Evolutionary conservation across 2,113 vertebrate genomes (phyloP).

Genomic region (Rattus norvegicus): GRCr8 NC_086039.1:41024501-41025000

Average conservation of each 20-base stretch:
- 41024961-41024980: slow-evolving; percentile 39
- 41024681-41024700: no score
- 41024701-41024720: no score
- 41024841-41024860: background rate
- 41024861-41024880: background rate
- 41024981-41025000: slow-evolving; percentile 54
- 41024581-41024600: background rate
- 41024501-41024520: background rate
- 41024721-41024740: no score
- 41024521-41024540: background rate
- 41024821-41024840: background rate
- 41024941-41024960: background rate
- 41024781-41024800: slow-evolving; percentile 23
- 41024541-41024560: background rate
- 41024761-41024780: background rate
- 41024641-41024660: background rate
- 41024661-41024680: no score
- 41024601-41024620: background rate
- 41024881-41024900: slow-evolving; percentile 38
- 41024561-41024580: background rate
- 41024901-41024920: background rate
- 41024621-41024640: background rate
- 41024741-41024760: background rate
- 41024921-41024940: background rate
- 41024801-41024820: background rate